Evolutionary conservation across 1,140 invertebrate species (phyloP), one percentile per base, ranked within the genome.

Genomic region (Ceratosolen solmsi): DNA sequence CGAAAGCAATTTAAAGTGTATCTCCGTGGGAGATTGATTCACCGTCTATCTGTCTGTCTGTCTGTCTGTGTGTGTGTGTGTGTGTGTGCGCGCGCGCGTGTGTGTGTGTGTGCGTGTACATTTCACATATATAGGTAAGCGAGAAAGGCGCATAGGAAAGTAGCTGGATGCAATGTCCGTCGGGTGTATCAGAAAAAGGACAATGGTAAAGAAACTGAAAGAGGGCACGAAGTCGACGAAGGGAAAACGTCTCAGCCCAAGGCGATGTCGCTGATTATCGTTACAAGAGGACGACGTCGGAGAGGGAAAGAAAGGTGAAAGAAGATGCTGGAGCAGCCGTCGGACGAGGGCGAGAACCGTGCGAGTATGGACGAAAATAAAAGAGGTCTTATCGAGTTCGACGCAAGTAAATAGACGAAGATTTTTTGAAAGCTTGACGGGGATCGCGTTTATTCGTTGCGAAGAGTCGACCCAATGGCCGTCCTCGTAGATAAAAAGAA

Each of bases 191-290:
- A 60, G n/a, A 58, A 58, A 60, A 38, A 30, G 38, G 49, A 79
- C 76, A 79, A 54, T 70, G 36, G 36, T 30, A 38, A 36, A 20
- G 33, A 20, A 30, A 74, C 7, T 30, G 49, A 25, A 49, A 51
- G 41, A 65, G 58, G 25, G 30, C n/a, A 56, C 4, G 22, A 56
- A 51, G 51, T 3, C 33, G 56, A 8, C 56, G 49, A 33, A 49
- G 58, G 58, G 65, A 41, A 41, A 74, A 72, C 36, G 63, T 36
- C 25, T 9, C n/a, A 22, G 58, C 75, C 25, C 38, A 0, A 41
- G 83, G 84, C 81, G 70, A 68, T 79, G 79, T 79, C 82, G 82
- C 41, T 85, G 84, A 84, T 84, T 84, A 83, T 84, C 76, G 78
- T 63, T 82, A 76, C 74, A 51, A 82, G 63, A 63, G 74, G 36